These are phyloP conservation scores for Dryomyza anilis DNA, from an alignment of 2,888 invertebrate genomes.

Conservation along the genomic window DNA sequence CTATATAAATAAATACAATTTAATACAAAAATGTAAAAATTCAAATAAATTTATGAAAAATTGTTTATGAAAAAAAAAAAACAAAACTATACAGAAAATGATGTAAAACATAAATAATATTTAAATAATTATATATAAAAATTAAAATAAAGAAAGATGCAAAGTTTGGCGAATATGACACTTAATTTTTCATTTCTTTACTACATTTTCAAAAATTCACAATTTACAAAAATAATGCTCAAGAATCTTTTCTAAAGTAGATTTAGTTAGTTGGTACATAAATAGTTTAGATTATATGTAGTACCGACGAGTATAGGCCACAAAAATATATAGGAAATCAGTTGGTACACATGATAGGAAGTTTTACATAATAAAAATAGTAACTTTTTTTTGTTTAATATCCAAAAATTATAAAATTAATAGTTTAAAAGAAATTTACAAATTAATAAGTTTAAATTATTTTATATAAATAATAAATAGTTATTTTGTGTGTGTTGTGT, in stretches of 20 bases:
- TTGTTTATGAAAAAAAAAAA: background rate
- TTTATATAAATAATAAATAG: too few relatives aligned
- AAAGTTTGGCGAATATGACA: constrained; percentile 53
- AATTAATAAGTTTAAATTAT: too few relatives aligned
- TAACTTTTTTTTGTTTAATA: background rate
- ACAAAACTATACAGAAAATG: background rate
- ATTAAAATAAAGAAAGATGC: constrained; percentile 9
- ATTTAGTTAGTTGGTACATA: too few relatives aligned
- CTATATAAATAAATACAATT: too few relatives aligned
- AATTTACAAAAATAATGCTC: constrained; percentile 6
- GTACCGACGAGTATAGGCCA: background rate
- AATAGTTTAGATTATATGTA: too few relatives aligned
- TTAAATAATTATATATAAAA: background rate
- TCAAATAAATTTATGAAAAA: too few relatives aligned
- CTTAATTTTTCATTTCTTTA: constrained; percentile 57
- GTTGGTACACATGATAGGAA: constrained; percentile 18
- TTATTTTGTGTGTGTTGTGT: constrained; percentile 15
- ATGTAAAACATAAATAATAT: background rate
- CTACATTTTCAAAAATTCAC: constrained; percentile 21
- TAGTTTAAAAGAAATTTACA: too few relatives aligned
- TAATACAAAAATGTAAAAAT: too few relatives aligned
- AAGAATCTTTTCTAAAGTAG: too few relatives aligned
- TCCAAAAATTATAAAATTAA: too few relatives aligned
- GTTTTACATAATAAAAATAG: constrained; percentile 10
- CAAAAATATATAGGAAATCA: constrained; percentile 26